phyloP scores from a whole-genome alignment of 2,113 vertebrate species.

The Tragelaphus buxtoni region DNA sequence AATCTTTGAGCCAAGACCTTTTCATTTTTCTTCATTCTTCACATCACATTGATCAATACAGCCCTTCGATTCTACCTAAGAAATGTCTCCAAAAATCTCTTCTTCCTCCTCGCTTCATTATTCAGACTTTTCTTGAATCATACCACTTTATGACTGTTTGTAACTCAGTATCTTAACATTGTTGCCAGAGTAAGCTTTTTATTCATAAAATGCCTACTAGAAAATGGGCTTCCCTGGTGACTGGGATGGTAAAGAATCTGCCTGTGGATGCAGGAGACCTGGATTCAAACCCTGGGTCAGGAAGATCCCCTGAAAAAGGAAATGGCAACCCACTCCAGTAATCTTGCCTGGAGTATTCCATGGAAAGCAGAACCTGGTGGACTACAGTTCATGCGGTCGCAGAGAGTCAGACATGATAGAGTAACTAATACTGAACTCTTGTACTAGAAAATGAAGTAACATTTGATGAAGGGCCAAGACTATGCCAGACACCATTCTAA shows the following conservation, averaged over 20 bases:
- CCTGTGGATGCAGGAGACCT: neutral
- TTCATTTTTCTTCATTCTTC: neutral
- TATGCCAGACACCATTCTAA: neutral
- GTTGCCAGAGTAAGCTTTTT: neutral
- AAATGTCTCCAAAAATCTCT: neutral
- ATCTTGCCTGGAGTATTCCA: neutral
- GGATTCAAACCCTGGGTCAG: neutral
- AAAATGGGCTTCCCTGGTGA: neutral
- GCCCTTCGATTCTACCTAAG: neutral
- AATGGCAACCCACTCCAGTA: neutral
- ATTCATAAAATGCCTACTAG: neutral
- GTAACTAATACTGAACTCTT: neutral
- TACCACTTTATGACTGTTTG: neutral
- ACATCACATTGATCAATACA: neutral
- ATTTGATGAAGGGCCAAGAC: neutral
- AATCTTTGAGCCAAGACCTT: neutral
- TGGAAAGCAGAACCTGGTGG: neutral
- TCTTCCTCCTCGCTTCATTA: no score
- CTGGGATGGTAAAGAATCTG: neutral
- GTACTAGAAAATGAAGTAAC: neutral
- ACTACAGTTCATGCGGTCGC: fast-evolving
- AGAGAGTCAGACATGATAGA: neutral
- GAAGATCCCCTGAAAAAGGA: neutral
- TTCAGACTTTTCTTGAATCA: neutral
- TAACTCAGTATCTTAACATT: neutral